phyloP scores from a whole-genome alignment of 2,113 vertebrate genomes.

The Atractosteus spatula region DNA sequence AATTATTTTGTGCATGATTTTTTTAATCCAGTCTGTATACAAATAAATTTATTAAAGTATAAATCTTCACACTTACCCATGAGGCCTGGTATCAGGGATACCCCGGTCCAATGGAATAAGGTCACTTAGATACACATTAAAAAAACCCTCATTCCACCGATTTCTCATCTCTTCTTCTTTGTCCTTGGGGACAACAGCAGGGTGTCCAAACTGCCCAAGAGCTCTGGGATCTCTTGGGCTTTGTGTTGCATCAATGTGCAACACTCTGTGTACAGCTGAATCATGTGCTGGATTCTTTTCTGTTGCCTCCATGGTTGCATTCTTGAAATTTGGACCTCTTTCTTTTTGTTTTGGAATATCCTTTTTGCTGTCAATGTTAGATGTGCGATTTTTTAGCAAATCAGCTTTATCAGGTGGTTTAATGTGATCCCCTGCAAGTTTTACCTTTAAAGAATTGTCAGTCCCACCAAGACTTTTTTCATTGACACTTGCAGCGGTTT shows the following conservation, averaged over 20 bases:
- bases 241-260: constrained; percentile 70
- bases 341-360: not conserved
- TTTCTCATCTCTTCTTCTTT: constrained; percentile 72
- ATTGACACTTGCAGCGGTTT: not conserved
- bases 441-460: not conserved
- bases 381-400: constrained; percentile 3
- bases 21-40: no score
- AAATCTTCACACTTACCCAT: constrained; percentile 68
- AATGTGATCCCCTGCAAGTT: constrained; percentile 16
- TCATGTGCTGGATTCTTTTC: constrained; percentile 22
- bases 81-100: constrained; percentile 84
- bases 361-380: constrained; percentile 3
- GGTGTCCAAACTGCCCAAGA: constrained; percentile 83
- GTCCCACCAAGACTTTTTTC: not conserved
- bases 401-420: constrained; percentile 11
- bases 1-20: no score
- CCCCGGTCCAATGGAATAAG: constrained; percentile 89
- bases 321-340: constrained; percentile 7
- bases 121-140: constrained; percentile 93
- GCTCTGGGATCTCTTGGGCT: constrained; percentile 73
- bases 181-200: constrained; percentile 57
- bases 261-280: constrained; percentile 66
- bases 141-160: constrained; percentile 90
- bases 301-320: constrained; percentile 6
- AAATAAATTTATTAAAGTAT: not conserved